Evolutionary conservation across 2,888 invertebrate genomes (phyloP).

Genomic region (Ctenicera cuprea): DNA sequence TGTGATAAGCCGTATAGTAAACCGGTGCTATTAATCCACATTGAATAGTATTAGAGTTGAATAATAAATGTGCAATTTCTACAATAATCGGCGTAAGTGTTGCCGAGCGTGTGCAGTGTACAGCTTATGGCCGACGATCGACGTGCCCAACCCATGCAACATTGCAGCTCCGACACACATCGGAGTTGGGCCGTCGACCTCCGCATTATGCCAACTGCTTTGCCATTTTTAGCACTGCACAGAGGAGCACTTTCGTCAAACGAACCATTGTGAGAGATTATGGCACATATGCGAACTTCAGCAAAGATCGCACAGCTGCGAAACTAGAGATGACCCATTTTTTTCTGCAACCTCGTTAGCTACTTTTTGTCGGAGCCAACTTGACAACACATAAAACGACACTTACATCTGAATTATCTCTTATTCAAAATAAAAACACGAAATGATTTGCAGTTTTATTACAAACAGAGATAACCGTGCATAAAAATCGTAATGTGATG

Average conservation of each 20-base stretch:
- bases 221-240: conserved; percentile 61
- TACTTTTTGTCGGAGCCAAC: background rate
- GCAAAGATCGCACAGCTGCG: background rate
- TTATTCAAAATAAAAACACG: background rate
- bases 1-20: conserved; percentile 3
- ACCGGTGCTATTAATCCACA: conserved; percentile 40
- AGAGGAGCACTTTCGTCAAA: conserved; percentile 9
- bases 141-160: conserved; percentile 50
- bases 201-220: conserved; percentile 59
- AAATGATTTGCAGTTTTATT: conserved; percentile 5
- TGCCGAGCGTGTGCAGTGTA: conserved; percentile 51
- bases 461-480: background rate
- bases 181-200: conserved; percentile 61
- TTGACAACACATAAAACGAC: background rate
- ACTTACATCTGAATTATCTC: background rate
- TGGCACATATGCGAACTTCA: conserved; percentile 5
- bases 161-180: conserved; percentile 62
- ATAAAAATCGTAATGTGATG: background rate
- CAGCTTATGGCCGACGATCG: conserved; percentile 42
- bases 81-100: conserved; percentile 43
- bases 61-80: conserved; percentile 34
- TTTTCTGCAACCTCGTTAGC: background rate
- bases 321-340: conserved; percentile 17
- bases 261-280: conserved; percentile 5
- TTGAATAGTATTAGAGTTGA: conserved; percentile 40